phyloP scores from a whole-genome alignment of 2,888 invertebrate genomes.

The Chironomus riparius region DNA sequence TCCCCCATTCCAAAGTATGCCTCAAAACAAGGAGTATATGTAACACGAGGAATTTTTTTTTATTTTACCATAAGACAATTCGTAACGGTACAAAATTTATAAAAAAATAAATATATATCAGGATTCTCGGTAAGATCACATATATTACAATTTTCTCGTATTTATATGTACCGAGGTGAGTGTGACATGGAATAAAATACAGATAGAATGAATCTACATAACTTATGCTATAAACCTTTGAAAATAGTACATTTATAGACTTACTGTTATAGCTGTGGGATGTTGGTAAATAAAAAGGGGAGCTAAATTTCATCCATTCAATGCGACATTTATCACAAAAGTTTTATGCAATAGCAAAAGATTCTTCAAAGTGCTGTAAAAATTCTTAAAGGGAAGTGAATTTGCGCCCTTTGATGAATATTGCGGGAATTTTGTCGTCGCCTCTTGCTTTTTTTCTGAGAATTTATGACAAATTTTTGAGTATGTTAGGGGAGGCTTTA shows the following conservation, averaged over 20 bases:
- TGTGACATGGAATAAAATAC: not conserved
- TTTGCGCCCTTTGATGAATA: too few relatives aligned
- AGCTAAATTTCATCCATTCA: not conserved
- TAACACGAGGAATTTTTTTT: too few relatives aligned
- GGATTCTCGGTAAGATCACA: not conserved
- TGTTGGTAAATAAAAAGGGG: not conserved
- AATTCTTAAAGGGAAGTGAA: not conserved
- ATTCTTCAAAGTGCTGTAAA: not conserved
- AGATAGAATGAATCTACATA: not conserved
- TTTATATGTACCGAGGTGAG: not conserved
- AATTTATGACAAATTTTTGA: too few relatives aligned
- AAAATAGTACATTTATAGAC: too few relatives aligned
- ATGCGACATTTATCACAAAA: too few relatives aligned
- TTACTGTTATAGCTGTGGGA: not conserved
- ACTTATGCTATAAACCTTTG: too few relatives aligned
- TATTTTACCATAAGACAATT: conserved; percentile 2
- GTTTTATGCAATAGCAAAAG: not conserved
- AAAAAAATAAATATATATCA: not conserved
- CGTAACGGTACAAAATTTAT: conserved; percentile 3
- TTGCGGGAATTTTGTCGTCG: too few relatives aligned
- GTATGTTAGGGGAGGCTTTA: too few relatives aligned
- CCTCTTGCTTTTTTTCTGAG: too few relatives aligned
- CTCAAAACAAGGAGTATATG: too few relatives aligned
- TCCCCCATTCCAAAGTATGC: too few relatives aligned
- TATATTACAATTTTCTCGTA: not conserved